Evolutionary conservation across 2,888 invertebrate genomes (phyloP).

Genomic region (Stenodema calcarata): DNA sequence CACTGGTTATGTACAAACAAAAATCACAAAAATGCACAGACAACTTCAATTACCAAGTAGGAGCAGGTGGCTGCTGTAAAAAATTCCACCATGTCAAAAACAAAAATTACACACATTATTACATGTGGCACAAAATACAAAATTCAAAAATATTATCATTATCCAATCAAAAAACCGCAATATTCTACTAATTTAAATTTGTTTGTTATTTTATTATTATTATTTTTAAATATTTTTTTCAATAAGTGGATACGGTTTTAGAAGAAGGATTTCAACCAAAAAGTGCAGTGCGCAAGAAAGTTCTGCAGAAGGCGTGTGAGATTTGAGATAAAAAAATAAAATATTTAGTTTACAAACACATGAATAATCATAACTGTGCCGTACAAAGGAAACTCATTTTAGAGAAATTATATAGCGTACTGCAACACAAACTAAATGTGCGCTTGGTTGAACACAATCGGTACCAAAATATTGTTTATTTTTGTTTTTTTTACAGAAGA

Average conservation of each 20-base stretch:
- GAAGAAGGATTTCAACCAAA: conserved; percentile 40
- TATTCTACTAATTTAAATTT: not conserved
- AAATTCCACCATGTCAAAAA: conserved; percentile 46
- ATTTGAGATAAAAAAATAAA: conserved; percentile 58
- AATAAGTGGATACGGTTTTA: not conserved
- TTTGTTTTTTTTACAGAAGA: conserved; percentile 35
- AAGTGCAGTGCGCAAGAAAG: conserved; percentile 49
- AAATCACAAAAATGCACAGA: conserved; percentile 26
- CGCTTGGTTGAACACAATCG: conserved; percentile 38
- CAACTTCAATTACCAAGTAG: conserved; percentile 32
- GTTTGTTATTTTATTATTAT: conserved; percentile 11
- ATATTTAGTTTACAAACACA: conserved; percentile 64
- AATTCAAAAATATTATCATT: conserved; percentile 26
- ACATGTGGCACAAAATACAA: conserved; percentile 49
- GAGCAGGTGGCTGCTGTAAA: conserved; percentile 47
- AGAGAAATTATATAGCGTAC: conserved; percentile 42
- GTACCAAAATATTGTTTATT: conserved; percentile 6
- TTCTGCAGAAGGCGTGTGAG: conserved; percentile 56
- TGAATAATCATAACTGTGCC: conserved; percentile 57
- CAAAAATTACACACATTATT: conserved; percentile 40
- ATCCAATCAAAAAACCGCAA: conserved; percentile 19
- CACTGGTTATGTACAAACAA: conserved; percentile 33
- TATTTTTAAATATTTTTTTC: too few species aligned
- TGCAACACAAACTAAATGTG: conserved; percentile 46
- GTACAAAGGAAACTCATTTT: conserved; percentile 57